Conservation (phyloP, 2,113 vertebrate species). For the Accipiter virgatus region DNA sequence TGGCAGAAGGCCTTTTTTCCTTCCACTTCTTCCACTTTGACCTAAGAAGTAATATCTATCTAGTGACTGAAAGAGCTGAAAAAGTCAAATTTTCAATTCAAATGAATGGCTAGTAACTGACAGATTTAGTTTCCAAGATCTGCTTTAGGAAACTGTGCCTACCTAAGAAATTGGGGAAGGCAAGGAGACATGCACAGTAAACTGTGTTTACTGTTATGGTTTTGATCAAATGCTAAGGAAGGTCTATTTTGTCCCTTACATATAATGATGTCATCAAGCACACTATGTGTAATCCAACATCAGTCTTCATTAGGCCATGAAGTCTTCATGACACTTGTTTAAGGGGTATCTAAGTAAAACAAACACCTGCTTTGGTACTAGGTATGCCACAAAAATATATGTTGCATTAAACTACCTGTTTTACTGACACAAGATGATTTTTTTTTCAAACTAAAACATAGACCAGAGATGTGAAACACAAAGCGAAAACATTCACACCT, state of each 20-base stretch:
- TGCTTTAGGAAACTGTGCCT: not conserved
- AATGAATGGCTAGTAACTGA: not conserved
- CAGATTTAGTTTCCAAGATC: not conserved
- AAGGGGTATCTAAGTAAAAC: not conserved
- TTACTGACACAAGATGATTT: not conserved
- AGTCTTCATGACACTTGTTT: not conserved
- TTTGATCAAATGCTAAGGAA: not conserved
- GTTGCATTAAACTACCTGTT: not conserved
- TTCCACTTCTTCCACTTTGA: not conserved
- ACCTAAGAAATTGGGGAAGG: not conserved
- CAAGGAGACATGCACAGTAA: not conserved
- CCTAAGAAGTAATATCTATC: not conserved
- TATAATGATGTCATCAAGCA: not conserved
- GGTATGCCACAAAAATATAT: not conserved
- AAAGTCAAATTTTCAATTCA: not conserved
- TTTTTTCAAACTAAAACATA: not conserved
- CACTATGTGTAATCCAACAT: not conserved
- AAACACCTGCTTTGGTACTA: not conserved
- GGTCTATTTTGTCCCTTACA: not conserved
- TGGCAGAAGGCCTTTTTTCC: not conserved
- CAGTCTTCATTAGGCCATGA: not conserved
- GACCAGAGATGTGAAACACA: not conserved
- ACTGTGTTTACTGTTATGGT: fast-evolving
- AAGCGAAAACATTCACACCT: not conserved
- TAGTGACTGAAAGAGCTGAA: not conserved